Conservation (phyloP, 2,888 invertebrate genomes). For the Macrophya alboannulata region DNA sequence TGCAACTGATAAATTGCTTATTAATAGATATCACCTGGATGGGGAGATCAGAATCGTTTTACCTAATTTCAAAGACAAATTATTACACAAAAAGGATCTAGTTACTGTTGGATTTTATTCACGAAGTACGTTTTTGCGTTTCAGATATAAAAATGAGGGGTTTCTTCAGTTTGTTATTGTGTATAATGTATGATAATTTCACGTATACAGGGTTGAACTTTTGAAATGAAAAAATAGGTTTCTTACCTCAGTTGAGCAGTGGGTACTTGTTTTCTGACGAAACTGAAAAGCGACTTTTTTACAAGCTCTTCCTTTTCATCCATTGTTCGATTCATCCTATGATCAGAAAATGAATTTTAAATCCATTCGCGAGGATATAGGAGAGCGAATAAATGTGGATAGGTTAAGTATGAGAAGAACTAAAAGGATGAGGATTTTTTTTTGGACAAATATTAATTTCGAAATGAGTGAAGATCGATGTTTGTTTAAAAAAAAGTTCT, state of each 20-base stretch:
- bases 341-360: constrained; percentile 55
- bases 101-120: neutral
- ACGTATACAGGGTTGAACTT: neutral
- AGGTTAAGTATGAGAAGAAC: constrained; percentile 34
- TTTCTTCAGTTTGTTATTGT: neutral
- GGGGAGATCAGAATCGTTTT: neutral
- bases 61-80: neutral
- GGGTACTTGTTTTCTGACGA: constrained; percentile 91
- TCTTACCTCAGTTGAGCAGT: constrained; percentile 87
- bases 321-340: constrained; percentile 80
- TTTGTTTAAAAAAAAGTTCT: neutral
- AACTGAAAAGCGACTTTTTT: constrained; percentile 91
- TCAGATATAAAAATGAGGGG: neutral
- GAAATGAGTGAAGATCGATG: neutral
- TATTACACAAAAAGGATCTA: neutral
- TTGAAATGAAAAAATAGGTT: neutral
- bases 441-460: neutral
- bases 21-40: neutral
- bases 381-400: constrained; percentile 30
- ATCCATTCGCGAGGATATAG: neutral
- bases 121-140: neutral
- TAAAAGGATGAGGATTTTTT: neutral
- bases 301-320: constrained; percentile 88
- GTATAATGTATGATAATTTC: neutral
- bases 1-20: neutral